A percentile compares a stretch with the other conserved stretches of the same genome.
phyloP scores from a whole-genome alignment of 2,888 invertebrate genomes.

The Deilephila elpenor region DNA sequence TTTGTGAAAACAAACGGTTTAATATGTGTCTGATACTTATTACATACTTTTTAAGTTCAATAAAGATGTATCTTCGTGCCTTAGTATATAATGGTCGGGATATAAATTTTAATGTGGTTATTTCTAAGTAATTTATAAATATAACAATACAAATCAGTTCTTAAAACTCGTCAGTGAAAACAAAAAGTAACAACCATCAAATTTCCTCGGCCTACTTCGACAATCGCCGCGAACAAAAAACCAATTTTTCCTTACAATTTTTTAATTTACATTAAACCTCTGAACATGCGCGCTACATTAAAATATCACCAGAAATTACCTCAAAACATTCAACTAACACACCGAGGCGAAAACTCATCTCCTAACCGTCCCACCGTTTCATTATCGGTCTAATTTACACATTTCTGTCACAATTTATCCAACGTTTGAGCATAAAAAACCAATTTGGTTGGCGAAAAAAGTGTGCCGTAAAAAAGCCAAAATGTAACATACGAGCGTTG shows the following conservation, averaged over 20 bases:
- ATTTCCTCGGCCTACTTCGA: neutral
- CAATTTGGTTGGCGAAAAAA: conserved; percentile 67
- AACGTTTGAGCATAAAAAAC: conserved; percentile 70
- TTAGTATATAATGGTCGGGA: too few species aligned
- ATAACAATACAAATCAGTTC: neutral
- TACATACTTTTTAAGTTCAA: too few species aligned
- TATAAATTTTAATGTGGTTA: too few species aligned
- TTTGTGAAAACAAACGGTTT: too few species aligned
- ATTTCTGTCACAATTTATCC: conserved; percentile 76
- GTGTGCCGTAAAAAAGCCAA: conserved; percentile 66
- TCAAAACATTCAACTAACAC: conserved; percentile 5
- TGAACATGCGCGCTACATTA: conserved; percentile 14
- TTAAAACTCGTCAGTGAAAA: neutral
- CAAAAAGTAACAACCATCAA: neutral
- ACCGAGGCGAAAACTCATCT: conserved; percentile 11
- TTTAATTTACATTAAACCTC: conserved; percentile 19
- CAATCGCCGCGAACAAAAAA: conserved; percentile 6
- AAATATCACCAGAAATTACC: conserved; percentile 22
- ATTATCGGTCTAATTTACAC: conserved; percentile 74
- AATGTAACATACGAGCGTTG: conserved; percentile 69
- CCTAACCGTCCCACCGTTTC: conserved; percentile 42
- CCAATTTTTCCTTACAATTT: conserved; percentile 12
- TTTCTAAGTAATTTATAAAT: too few species aligned
- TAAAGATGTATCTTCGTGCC: too few species aligned
- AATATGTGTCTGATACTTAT: too few species aligned